Evolutionary conservation across 2,113 vertebrate species (phyloP), one percentile per base, ranked within the genome.

Genomic region (Grantiella picta): DNA sequence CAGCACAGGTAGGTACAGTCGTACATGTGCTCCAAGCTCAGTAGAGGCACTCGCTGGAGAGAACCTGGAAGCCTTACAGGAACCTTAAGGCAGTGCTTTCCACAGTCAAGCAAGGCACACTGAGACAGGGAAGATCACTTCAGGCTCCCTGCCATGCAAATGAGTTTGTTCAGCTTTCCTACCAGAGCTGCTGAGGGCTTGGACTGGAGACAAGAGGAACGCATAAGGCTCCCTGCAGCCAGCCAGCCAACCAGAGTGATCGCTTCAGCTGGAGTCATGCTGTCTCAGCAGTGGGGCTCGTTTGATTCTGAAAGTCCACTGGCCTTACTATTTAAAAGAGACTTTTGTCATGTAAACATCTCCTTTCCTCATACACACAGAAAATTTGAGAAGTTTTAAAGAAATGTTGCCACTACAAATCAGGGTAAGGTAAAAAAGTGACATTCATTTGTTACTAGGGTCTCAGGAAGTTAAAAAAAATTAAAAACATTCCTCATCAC

Each of bases 11-110:
- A 50, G 70, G 44, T 5, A 12, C 15, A 33, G 73, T 9, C 49
- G n/a, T 13, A 28, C 5, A 1, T 2, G 2, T 1, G 7, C 49
- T 76, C 47, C 0, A 1, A 42, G 61, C 52, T 63, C 8, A 1
- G 52, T 3, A 35, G 24, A 68, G 64, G 15, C 9, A 1, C 33
- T 25, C 5, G 8, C 47, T 38, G 1, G 52, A 73, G 44, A 21
- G 31, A 76, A 5, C 45, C 50, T 57, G 63, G 44, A 38, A 83
- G 45, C 38, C 49, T 25, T 7, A 1, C 29, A 56, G 57, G 10
- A 60, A 28, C 57, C 49, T 44, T 9, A 18, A 22, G 4, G 20
- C 53, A 5, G 15, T 5, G 31, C 49, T 77, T 49, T 65, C 68
- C 42, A 36, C n/a, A 11, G 22, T 22, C 21, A 71, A 40, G 54